phyloP scores from a whole-genome alignment of 1,140 invertebrate species.

The Pseudachorutes palmiensis region DNA sequence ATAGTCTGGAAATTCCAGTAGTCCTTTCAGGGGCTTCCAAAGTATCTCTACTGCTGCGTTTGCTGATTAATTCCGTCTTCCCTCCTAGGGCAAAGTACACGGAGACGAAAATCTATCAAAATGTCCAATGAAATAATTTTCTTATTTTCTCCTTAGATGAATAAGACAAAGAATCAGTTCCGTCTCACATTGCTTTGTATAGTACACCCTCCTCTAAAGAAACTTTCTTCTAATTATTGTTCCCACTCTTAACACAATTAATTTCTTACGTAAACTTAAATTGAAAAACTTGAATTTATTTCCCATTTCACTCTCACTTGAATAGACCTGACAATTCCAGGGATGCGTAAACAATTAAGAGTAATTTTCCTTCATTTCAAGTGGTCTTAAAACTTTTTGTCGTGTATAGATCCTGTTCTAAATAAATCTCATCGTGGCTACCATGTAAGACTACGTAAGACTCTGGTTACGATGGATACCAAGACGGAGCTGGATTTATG shows the following conservation, averaged over 20 bases:
- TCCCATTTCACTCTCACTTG: not conserved
- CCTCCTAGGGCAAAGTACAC: not conserved
- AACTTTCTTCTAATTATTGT: constrained; percentile 14
- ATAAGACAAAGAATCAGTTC: too few species aligned
- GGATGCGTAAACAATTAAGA: not conserved
- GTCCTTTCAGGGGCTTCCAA: too few species aligned
- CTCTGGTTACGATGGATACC: too few species aligned
- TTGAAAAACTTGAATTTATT: constrained; percentile 10
- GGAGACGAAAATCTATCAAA: constrained; percentile 11
- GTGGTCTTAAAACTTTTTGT: not conserved
- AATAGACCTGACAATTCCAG: not conserved
- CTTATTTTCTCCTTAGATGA: not conserved
- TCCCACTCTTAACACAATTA: not conserved
- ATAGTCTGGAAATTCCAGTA: not conserved
- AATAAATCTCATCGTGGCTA: not conserved
- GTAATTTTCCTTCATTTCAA: not conserved
- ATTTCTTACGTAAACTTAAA: constrained; percentile 14
- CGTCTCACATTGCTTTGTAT: too few species aligned
- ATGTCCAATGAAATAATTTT: constrained; percentile 10
- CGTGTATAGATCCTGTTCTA: not conserved
- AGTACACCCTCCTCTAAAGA: not conserved
- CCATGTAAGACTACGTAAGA: not conserved
- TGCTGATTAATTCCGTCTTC: constrained; percentile 1
- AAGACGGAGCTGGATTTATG: too few species aligned
- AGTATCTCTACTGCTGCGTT: too few species aligned